Base-by-base conservation (phyloP, 2,888 invertebrate genomes). In the Drosophila lacicola region DNA sequence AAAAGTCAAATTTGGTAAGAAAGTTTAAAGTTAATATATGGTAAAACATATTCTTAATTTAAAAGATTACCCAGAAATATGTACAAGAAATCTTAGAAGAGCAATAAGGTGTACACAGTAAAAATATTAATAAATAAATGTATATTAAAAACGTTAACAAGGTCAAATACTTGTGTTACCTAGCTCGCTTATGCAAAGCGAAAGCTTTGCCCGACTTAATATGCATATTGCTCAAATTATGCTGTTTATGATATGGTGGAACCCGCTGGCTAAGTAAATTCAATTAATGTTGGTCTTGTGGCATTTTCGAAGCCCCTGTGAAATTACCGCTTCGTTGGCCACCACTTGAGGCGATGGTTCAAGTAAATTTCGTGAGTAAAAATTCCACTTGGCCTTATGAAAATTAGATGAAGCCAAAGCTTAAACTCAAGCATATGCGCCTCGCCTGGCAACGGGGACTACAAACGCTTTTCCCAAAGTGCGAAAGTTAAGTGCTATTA, bases 301-400 rank as follows among this genome's bases (percentile, higher is more conserved):
- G 77, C 51, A 55, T 71, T 62, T 54, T 39, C 9, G 61, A 57
- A 76, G 46, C 44, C 19, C 21, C 19, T 44, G 37, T 46, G 54
- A 13, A 33, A 37, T 25, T 55, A 33, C 50, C 53, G 69, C 60
- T 61, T 69, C 58, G 73, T 60, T 74, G 68, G 68, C 33, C 37
- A 41, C 55, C 84, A 87, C 84, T 82, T 80, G 66, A 74, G 65
- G 65, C 69, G 62, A 46, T 42, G 58, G 58, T 36, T 70, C 41
- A 44, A 61, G 49, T 49, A 70, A 70, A 78, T 50, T 57, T 77
- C 55, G 44, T 72, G 69, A 71, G 62, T 69, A 55, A 60, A 71
- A 81, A 78, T 85, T 82, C 78, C 86, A 85, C 80, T 88, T 82
- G 85, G 76, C 62, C 68, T 80, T 78, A 82, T 88, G 76, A 86